Percentiles rank a stretch among this genome's conserved stretches.
Conservation (phyloP, 2,888 invertebrate genomes). For the Hypsopygia costalis region DNA sequence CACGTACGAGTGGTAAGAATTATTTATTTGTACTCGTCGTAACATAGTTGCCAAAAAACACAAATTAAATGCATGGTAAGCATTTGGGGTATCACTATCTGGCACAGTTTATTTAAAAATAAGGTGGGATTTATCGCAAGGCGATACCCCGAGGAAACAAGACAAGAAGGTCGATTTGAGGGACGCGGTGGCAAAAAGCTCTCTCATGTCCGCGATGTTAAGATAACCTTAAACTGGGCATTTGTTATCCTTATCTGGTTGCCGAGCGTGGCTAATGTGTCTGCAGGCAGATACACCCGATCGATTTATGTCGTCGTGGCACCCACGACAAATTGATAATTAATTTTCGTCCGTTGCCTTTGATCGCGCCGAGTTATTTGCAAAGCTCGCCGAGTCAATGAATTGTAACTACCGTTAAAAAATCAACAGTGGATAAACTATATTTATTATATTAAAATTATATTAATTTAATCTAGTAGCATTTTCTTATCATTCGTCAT, state of each 20-base stretch:
- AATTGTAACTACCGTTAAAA: constrained; percentile 51
- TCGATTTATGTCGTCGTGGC: constrained; percentile 78
- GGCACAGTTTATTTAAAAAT: constrained; percentile 10
- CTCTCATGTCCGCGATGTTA: constrained; percentile 75
- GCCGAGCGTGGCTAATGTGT: constrained; percentile 77
- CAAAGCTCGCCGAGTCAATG: constrained; percentile 42
- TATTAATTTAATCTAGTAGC: too few relatives aligned
- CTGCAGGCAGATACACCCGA: constrained; percentile 70
- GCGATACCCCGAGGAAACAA: constrained; percentile 29
- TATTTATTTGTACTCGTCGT: too few relatives aligned
- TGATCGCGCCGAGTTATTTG: constrained; percentile 75
- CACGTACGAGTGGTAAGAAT: too few relatives aligned
- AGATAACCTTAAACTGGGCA: constrained; percentile 79
- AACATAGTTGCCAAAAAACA: too few relatives aligned
- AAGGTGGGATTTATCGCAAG: constrained; percentile 17
- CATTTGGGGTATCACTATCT: background rate
- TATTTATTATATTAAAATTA: background rate
- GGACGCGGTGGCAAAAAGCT: constrained; percentile 79
- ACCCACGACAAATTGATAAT: constrained; percentile 80
- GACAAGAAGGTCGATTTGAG: constrained; percentile 54
- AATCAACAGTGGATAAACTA: constrained; percentile 20
- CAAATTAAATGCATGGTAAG: too few relatives aligned
- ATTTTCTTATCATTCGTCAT: too few relatives aligned
- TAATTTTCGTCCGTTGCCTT: constrained; percentile 71
- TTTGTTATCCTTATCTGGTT: constrained; percentile 78